A percentile compares a stretch with the other conserved stretches of the same genome.
Conservation (phyloP, 2,888 invertebrate species). For the Minunthozetes semirufus region DNA sequence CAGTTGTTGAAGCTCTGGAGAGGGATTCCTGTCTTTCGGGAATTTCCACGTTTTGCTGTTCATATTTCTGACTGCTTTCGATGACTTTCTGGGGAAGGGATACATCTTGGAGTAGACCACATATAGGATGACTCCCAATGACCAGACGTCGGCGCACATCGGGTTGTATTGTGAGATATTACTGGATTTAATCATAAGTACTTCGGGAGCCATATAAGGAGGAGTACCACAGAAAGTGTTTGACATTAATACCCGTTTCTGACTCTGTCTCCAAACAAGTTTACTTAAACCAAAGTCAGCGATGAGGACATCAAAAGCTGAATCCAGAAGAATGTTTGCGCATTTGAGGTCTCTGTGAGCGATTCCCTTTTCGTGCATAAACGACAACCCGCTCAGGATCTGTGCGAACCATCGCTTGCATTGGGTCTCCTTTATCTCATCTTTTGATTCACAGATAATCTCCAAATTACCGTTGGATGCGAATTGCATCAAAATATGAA, state of each 20-base stretch:
- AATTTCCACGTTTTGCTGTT: no score
- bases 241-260: not conserved
- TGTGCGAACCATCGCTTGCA: conserved; percentile 15
- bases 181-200: not conserved
- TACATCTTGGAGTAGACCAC: no score
- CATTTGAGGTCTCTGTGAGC: conserved; percentile 35
- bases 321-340: conserved; percentile 30
- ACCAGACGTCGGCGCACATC: no score
- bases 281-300: conserved; percentile 35
- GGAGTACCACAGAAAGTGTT: conserved; percentile 34
- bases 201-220: conserved; percentile 35
- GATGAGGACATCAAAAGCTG: not conserved
- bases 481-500: conserved; percentile 25
- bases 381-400: conserved; percentile 22
- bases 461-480: not conserved
- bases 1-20: no score
- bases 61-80: no score
- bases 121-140: no score
- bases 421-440: not conserved
- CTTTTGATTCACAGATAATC: conserved; percentile 47
- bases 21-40: no score
- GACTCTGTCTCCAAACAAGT: not conserved
- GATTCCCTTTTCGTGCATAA: conserved; percentile 27
- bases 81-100: no score
- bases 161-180: no score